Evolutionary conservation across 1,140 invertebrate genomes (phyloP), one percentile per base, ranked within the genome.

Genomic region (Rhopalosiphum padi): DNA sequence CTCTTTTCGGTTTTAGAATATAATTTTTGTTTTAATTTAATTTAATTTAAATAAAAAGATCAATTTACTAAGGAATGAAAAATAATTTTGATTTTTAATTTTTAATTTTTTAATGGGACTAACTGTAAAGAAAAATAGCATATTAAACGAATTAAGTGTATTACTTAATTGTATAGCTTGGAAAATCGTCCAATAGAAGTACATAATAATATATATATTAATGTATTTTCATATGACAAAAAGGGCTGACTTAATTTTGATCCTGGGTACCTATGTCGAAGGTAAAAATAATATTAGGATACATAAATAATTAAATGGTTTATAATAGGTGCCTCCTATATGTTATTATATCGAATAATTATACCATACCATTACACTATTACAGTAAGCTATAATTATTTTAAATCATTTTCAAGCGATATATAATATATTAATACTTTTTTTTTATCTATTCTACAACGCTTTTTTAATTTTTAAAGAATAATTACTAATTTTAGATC

Each of bases 231-330:
- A n/a, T 35, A 15, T 35, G n/a, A 77, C 15, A 77, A 77, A 77
- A 18, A 77, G 4, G 15, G 30, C n/a, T 18, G n/a, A n/a, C 60
- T 18, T 77, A 77, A 77, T 77, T 77, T 77, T 18, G 30, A n/a
- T 77, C 60, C 60, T n/a, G n/a, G 60, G 25, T n/a, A 77, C 30
- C 15, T 46, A 46, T 46, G 9, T 77, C 15, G n/a, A n/a, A 77
- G n/a, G 60, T 77, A 35, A 77, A 68, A 77, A 77, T 35, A 77
- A 77, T 77, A 77, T 77, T 77, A 77, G 60, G 60, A 77, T 77
- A 68, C 60, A n/a, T n/a, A n/a, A 68, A 68, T 68, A 68, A 68
- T 68, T 68, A 77, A 77, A 77, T 77, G 60, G 15, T 77, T 77
- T 77, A 77, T 11, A 11, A 77, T 77, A 68, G 60, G 60, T 68